Evolutionary conservation across 1,140 invertebrate species (phyloP).

Genomic region (Octopus sinensis): DNA sequence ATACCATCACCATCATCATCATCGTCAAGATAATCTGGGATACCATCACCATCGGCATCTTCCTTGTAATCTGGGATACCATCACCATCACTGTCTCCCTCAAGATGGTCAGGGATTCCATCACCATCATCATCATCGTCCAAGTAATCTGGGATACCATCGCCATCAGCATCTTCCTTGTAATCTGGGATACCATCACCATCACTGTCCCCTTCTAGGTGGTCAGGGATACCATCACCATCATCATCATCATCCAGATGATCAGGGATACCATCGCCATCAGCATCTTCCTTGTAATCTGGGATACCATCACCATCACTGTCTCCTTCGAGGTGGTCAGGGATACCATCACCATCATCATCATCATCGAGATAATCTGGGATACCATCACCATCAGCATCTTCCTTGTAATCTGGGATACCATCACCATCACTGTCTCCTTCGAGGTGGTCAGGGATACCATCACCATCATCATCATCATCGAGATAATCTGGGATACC

Average conservation of each 20-base stretch:
- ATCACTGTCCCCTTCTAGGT: slow-evolving; percentile 32
- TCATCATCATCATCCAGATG: slow-evolving; percentile 34
- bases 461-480: slow-evolving; percentile 29
- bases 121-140: slow-evolving; percentile 25
- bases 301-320: slow-evolving; percentile 45
- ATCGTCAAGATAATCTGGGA: slow-evolving; percentile 28
- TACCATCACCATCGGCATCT: slow-evolving; percentile 37
- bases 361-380: slow-evolving; percentile 34
- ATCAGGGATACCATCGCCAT: slow-evolving; percentile 39
- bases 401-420: slow-evolving; percentile 36
- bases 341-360: slow-evolving; percentile 31
- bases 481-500: slow-evolving; percentile 26
- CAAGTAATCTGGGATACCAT: slow-evolving; percentile 39
- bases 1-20: slow-evolving; percentile 44
- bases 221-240: slow-evolving; percentile 32
- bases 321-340: slow-evolving; percentile 28
- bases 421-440: slow-evolving; percentile 30
- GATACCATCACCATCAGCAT: slow-evolving; percentile 41
- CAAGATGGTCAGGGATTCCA: slow-evolving; percentile 27
- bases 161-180: slow-evolving; percentile 33
- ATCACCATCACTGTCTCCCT: slow-evolving; percentile 34
- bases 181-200: slow-evolving; percentile 49
- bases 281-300: slow-evolving; percentile 34
- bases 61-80: slow-evolving; percentile 30
- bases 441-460: slow-evolving; percentile 31